These are phyloP conservation scores for Hirtodrosophila trivittata DNA, from an alignment of 2,888 invertebrate genomes.

Conservation along the genomic window DNA sequence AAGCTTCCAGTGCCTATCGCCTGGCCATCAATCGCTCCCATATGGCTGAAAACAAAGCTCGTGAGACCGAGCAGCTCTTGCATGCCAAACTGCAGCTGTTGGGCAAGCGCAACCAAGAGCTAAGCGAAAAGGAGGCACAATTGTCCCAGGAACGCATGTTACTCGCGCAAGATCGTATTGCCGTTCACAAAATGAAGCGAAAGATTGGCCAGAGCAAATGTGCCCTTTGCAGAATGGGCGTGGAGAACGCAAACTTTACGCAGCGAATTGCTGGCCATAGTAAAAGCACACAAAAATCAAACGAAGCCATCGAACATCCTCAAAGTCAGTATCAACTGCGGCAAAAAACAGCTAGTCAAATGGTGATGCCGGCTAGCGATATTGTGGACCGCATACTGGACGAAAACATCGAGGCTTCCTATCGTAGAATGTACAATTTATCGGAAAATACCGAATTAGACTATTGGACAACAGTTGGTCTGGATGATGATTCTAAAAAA, in stretches of 20 bases:
- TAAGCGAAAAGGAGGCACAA: constrained; percentile 81
- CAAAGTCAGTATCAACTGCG: neutral
- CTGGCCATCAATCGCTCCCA: constrained; percentile 76
- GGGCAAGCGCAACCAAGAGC: constrained; percentile 75
- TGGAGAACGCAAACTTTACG: constrained; percentile 72
- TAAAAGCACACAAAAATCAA: neutral
- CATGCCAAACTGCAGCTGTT: constrained; percentile 79
- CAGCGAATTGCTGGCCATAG: constrained; percentile 41
- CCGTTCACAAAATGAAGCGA: constrained; percentile 75
- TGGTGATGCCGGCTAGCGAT: constrained; percentile 35
- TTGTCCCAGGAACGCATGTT: constrained; percentile 81
- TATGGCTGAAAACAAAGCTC: constrained; percentile 69
- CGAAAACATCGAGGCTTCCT: constrained; percentile 79
- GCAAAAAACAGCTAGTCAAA: too few relatives aligned
- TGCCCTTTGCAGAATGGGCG: constrained; percentile 82
- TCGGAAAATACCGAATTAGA: constrained; percentile 28
- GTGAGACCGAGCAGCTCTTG: constrained; percentile 76
- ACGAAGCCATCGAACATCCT: neutral
- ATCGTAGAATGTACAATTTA: constrained; percentile 73
- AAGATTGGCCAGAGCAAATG: constrained; percentile 78
- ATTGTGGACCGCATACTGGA: constrained; percentile 81
- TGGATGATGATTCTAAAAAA: constrained; percentile 80
- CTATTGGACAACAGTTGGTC: constrained; percentile 60
- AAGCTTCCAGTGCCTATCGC: constrained; percentile 74
- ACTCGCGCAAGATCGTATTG: constrained; percentile 81